Base-by-base conservation (phyloP, 2,113 vertebrate genomes). In the Pseudorhombus dupliciocellatus region DNA sequence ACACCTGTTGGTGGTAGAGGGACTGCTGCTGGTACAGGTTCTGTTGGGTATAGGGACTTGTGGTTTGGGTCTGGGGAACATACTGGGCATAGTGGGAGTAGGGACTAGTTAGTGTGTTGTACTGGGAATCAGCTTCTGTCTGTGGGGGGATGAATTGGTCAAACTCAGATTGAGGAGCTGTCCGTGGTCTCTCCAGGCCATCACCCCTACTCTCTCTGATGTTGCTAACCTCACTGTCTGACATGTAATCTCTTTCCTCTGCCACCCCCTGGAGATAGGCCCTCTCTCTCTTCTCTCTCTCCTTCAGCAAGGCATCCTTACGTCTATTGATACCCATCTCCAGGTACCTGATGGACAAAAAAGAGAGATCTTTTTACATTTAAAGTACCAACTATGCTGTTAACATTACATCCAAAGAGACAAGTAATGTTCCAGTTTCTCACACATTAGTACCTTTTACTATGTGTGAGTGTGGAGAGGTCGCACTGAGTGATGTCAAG, bases 321-420 rank as follows among this genome's bases (percentile, higher is more conserved):
- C 98, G 95, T 46, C 98, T 93, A 80, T 98, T 99, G 88, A 99
- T 99, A 75, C 98, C 98, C 98, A 99, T 98, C 92, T 99, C 98
- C 70, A 99, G 89, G 87, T 99, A 99, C 70, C 91, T 92, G 70
- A 63, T 34, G 25, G 56, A 7, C 51, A 54, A 60, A 22, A 68
- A 71, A 7, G 14, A 15, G 4, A 66, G 10, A 10, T 34, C 26
- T 4, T 55, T 62, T 69, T 40, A 76, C 7, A 37, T 46, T 54
- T 73, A 26, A 14, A 58, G 18, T 6, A 51, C 25, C 18, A 50
- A 72, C 12, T 40, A 18, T 28, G 66, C 12, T 64, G 1, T 62
- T 37, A 59, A 24, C 59, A 58, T 34, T 31, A 48, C 51, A 70
- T 75, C 25, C 46, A 77, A 59, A 81, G 2, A 68, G n/a, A 6